Conservation (phyloP, 2,888 invertebrate genomes). For the Dicyrtomina minuta region DNA sequence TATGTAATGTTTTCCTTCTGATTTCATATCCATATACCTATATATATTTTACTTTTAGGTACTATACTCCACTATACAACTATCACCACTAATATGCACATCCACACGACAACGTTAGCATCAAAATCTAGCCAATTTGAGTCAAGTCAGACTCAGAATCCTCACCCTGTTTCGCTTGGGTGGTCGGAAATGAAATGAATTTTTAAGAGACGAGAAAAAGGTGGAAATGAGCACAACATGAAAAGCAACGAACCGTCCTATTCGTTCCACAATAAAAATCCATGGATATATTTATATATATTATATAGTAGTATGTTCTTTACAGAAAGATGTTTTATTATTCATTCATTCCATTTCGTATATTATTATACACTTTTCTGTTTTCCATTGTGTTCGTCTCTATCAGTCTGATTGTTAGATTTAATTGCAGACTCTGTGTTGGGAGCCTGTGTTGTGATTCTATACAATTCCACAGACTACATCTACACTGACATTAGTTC, state of each 20-base stretch:
- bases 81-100: not conserved
- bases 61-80: not conserved
- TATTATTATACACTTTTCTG: not conserved
- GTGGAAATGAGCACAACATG: slow-evolving; percentile 40
- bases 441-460: no score
- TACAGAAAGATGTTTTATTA: not conserved
- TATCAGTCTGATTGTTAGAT: not conserved
- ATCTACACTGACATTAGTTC: no score
- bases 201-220: slow-evolving; percentile 28
- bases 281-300: not conserved
- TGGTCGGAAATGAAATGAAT: slow-evolving; percentile 38
- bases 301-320: not conserved
- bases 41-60: not conserved
- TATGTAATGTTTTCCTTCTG: slow-evolving; percentile 22
- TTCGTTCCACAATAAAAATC: slow-evolving; percentile 25
- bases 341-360: not conserved
- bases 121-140: not conserved
- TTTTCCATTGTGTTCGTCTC: not conserved
- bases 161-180: slow-evolving; percentile 34
- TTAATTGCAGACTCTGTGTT: not conserved
- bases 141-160: not conserved
- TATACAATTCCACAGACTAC: no score
- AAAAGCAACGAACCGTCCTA: slow-evolving; percentile 37
- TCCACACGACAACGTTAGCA: not conserved
- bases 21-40: no score